Percentiles rank a stretch among this genome's conserved stretches.
Evolutionary conservation across 2,888 invertebrate species (phyloP).

Genomic region (Arctia plantaginis): DNA sequence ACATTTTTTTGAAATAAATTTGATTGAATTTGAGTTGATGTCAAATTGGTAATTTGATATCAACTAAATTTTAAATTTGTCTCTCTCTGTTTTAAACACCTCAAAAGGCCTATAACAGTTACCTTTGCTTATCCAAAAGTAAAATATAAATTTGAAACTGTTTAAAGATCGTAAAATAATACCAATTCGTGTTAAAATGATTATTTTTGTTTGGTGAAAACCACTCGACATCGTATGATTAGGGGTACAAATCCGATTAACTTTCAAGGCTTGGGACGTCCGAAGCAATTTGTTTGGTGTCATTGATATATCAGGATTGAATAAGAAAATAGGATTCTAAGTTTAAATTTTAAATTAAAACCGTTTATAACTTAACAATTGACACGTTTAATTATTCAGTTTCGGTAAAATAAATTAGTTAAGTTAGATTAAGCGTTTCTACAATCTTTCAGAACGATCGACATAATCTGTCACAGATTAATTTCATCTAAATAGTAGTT

Average conservation of each 20-base stretch:
- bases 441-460: not conserved
- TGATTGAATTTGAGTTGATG: too few relatives aligned
- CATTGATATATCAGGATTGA: constrained; percentile 22
- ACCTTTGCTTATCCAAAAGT: not conserved
- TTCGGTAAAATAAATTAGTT: not conserved
- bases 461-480: not conserved
- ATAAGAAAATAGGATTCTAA: constrained; percentile 10
- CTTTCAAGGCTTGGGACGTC: constrained; percentile 32
- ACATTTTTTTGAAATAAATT: too few relatives aligned
- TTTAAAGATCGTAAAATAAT: constrained; percentile 7
- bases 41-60: too few relatives aligned
- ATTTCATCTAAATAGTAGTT: not conserved
- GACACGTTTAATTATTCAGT: not conserved
- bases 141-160: constrained; percentile 16
- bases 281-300: constrained; percentile 36
- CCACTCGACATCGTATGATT: constrained; percentile 39
- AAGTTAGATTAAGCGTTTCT: not conserved
- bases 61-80: too few relatives aligned
- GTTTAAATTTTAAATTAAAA: constrained; percentile 1
- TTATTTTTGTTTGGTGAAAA: constrained; percentile 33
- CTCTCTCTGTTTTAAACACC: not conserved
- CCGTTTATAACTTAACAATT: not conserved
- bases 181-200: constrained; percentile 13
- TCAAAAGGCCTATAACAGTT: not conserved
- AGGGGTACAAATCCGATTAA: constrained; percentile 45